Base-by-base conservation (phyloP, 2,797 vertebrate species). In the Trachops cirrhosus region DNA sequence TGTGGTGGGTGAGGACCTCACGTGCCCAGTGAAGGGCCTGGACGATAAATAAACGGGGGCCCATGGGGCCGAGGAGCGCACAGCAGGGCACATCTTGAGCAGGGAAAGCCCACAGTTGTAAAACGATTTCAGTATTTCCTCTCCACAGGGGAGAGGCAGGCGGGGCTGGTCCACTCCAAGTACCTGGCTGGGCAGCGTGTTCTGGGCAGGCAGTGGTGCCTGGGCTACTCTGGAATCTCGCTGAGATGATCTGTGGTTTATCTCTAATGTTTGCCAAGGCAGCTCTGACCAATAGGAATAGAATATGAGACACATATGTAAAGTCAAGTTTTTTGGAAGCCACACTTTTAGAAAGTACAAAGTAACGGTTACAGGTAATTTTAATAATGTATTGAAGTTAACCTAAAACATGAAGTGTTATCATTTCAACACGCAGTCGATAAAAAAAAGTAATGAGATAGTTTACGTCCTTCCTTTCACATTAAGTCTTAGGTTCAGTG, bases 21-120 rank as follows among this genome's bases (percentile, higher is more conserved):
- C 0, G 0, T 67, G 39, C 64, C 29, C 29, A 21, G n/a, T 18
- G 4, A 46, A 10, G 24, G 14, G 2, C 14, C 62, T 29, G 84
- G 32, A 26, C 2, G 1, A 0, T 32, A 16, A 75, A 9, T 26
- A n/a, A 26, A 26, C 1, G 6, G 18, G 6, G 34, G 6, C 22
- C 21, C 3, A 0, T 16, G 79, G 48, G 8, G 11, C 37, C 5
- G 1, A 46, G n/a, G 32, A 3, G 3, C 34, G 41, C 57, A 19
- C 12, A 1, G 0, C 21, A 22, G 18, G 26, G 16, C 3, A 10
- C 9, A 0, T 41, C 6, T 0, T 0, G 0, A 16, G 21, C 8
- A 5, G 24, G 29, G 32, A 48, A n/a, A 19, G 54, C 73, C 10
- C 54, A 4, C 22, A 15, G n/a, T 34, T 19, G 22, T 32, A 15